Percentiles rank a stretch among this genome's conserved stretches.
phyloP scores from a whole-genome alignment of 37 sponge, comb jelly and placozoan species.

The Cladorhizidae sp. region DNA sequence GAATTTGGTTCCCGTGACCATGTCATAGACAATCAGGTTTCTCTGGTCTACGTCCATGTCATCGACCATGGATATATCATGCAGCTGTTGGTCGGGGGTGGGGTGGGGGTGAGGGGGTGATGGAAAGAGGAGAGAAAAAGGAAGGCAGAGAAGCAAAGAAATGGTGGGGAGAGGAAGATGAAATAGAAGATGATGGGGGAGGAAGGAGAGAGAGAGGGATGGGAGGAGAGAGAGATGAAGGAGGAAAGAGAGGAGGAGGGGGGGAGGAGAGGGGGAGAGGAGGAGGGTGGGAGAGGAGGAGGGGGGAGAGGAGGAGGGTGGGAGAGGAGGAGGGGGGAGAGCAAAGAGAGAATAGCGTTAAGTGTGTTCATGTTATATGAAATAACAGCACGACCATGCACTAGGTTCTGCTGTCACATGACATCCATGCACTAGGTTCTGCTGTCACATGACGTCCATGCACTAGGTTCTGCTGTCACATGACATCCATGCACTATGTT shows the following conservation, averaged over 20 bases:
- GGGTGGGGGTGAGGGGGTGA: background rate
- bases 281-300: background rate
- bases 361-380: no score
- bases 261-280: background rate
- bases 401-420: no score
- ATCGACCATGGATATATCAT: slow-evolving; percentile 37
- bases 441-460: no score
- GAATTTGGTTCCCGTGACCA: slow-evolving; percentile 58
- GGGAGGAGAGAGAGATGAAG: background rate
- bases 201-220: background rate
- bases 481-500: no score
- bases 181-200: background rate
- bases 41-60: slow-evolving; percentile 41
- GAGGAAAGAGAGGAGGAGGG: background rate
- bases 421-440: no score
- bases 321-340: slow-evolving; percentile 2
- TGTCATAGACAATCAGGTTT: slow-evolving; percentile 58
- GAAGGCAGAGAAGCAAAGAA: background rate
- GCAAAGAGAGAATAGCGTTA: background rate
- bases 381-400: no score
- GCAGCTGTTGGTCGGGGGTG: slow-evolving; percentile 21
- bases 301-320: no score
- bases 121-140: background rate
- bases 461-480: no score
- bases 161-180: background rate